A percentile compares a stretch with the other conserved stretches of the same genome.
Conservation (phyloP, 2,888 invertebrate species). For the Sericinus montela region DNA sequence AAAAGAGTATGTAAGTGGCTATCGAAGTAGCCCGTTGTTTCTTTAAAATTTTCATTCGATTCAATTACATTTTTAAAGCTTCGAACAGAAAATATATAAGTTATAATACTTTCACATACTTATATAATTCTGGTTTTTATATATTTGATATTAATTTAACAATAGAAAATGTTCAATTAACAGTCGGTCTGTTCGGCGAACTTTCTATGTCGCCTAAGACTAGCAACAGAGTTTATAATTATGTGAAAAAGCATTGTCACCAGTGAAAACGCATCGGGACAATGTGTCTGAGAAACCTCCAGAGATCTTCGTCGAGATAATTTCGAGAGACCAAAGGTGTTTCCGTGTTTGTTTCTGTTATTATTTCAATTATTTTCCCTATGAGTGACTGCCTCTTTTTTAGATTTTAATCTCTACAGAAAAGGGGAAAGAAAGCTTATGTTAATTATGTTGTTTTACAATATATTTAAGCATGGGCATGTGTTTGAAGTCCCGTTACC, state of each 20-base stretch:
- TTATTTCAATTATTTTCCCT: slow-evolving; percentile 20
- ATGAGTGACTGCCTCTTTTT: slow-evolving; percentile 9
- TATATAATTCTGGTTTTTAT: no score
- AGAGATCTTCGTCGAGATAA: slow-evolving; percentile 36
- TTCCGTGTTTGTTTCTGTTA: slow-evolving; percentile 34
- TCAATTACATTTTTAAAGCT: no score
- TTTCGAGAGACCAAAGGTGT: slow-evolving; percentile 30
- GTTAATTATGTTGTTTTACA: no score
- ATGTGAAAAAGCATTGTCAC: slow-evolving; percentile 59
- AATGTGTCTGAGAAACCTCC: slow-evolving; percentile 42
- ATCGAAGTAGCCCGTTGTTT: no score
- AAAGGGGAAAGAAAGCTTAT: no score
- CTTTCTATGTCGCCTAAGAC: slow-evolving; percentile 28
- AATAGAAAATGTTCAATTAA: slow-evolving; percentile 20
- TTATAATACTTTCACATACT: no score
- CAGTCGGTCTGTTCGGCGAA: slow-evolving; percentile 20
- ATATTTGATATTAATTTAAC: not conserved
- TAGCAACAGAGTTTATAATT: slow-evolving; percentile 38
- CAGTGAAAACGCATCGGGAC: slow-evolving; percentile 36
- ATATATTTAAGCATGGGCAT: no score
- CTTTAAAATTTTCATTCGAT: no score
- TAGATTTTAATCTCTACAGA: not conserved
- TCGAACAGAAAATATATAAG: no score
- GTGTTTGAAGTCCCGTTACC: no score
- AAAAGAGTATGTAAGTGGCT: no score